Base-by-base conservation (phyloP, 2,797 vertebrate species). In the Sparidentex hasta region DNA sequence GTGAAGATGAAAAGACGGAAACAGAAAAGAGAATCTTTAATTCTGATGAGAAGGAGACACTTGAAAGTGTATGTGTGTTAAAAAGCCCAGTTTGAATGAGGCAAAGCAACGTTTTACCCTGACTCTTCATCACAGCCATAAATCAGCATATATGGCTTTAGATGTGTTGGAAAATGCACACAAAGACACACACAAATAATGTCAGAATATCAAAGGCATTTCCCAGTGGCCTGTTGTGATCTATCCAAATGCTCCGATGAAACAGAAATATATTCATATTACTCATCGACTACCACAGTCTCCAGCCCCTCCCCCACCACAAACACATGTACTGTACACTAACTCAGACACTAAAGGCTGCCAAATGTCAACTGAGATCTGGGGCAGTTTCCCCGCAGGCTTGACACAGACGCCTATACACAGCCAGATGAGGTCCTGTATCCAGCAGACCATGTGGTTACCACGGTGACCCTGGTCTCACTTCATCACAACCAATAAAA, bases 291-390 rank as follows among this genome's bases (percentile, higher is more conserved):
- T 27, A 41, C 44, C 25, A 33, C 20, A 57, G 17, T 66, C 63
- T 38, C 20, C 43, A 1, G 50, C 74, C 83, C 88, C 70, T 75
- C 85, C 82, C 85, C 82, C 85, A 59, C 29, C 65, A 25, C 72
- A 75, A 38, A 76, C 25, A 7, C 65, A 61, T 56, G 59, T 16
- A 84, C 78, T 73, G 47, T 76, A 81, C 76, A 74, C 73, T 64
- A 73, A 83, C 61, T 65, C 80, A 79, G 63, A 90, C 84, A 86
- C 64, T 67, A 72, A 90, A 91, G 88, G 84, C 85, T 89, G 87
- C 87, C 88, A 90, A 91, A 92, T 92, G 90, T 93, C 92, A 92
- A 59, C 83, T 80, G 84, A 86, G 84, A 93, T 92, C 83, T 93
- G 65, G 87, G 87, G 58, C 91, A 90, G 58, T 81, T 83, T 89